Evolutionary conservation across 2,113 vertebrate genomes (phyloP).

Genomic region (Chaetops frenatus): DNA sequence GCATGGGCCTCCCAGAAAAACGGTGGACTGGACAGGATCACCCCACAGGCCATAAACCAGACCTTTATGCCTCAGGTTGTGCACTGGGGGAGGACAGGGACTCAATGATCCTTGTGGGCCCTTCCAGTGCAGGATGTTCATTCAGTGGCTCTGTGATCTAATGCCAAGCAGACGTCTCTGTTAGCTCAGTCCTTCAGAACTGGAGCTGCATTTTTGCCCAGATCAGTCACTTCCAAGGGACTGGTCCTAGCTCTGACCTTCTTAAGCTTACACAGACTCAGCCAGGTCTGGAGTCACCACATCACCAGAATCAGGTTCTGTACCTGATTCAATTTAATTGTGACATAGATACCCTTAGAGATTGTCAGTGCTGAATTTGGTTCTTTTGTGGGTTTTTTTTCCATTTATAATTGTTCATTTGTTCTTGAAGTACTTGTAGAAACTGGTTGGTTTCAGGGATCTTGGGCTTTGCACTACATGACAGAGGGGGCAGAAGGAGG

Average conservation of each 20-base stretch:
- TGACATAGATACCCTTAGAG: neutral
- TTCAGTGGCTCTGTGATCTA: neutral
- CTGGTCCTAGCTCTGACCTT: neutral
- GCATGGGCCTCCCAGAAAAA: neutral
- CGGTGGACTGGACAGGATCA: neutral
- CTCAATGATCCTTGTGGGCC: neutral
- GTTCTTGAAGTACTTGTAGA: neutral
- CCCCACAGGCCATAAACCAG: neutral
- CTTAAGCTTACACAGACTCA: accelerated
- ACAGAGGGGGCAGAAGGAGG: neutral
- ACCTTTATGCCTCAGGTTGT: neutral
- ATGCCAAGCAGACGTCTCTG: neutral
- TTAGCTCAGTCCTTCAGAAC: neutral
- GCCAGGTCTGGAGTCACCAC: neutral
- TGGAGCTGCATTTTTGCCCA: neutral
- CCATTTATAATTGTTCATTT: neutral
- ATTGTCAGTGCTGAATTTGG: neutral
- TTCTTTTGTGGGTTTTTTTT: neutral
- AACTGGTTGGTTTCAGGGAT: neutral
- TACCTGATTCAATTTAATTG: neutral
- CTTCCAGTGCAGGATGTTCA: neutral
- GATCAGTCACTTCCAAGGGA: no score
- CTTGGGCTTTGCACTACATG: neutral
- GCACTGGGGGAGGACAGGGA: neutral
- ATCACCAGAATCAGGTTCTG: neutral